phyloP scores from a whole-genome alignment of 2,888 invertebrate species.

The Epinotia brunnichana region DNA sequence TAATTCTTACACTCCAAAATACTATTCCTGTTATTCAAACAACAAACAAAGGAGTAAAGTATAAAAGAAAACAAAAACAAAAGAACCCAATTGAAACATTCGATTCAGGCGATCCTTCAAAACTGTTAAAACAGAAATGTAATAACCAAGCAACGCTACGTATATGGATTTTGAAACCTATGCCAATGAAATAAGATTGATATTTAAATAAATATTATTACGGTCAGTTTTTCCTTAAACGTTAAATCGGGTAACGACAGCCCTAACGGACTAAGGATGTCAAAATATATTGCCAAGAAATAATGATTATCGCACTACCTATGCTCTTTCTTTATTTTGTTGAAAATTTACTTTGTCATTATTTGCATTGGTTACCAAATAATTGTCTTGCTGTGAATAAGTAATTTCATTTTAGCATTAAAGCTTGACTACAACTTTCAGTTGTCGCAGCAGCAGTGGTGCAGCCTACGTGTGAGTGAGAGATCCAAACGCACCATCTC shows the following conservation, averaged over 20 bases:
- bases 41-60: conserved; percentile 6
- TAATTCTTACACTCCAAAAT: not conserved
- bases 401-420: too few relatives aligned
- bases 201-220: not conserved
- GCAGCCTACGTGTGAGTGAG: too few relatives aligned
- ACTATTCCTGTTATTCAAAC: not conserved
- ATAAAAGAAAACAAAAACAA: conserved; percentile 19
- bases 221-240: not conserved
- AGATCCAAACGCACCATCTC: too few relatives aligned
- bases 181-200: not conserved
- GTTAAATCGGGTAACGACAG: not conserved
- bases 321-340: not conserved
- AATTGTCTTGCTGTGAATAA: too few relatives aligned
- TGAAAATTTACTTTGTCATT: not conserved
- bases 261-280: conserved; percentile 9
- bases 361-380: too few relatives aligned
- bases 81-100: conserved; percentile 32
- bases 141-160: not conserved
- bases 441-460: too few relatives aligned
- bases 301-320: conserved; percentile 1
- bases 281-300: conserved; percentile 2
- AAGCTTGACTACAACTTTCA: too few relatives aligned
- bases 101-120: conserved; percentile 11
- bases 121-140: not conserved
- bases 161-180: not conserved